These are phyloP conservation scores for Daphoenositta chrysoptera DNA, from an alignment of 2,113 vertebrate genomes.

Conservation along the genomic window DNA sequence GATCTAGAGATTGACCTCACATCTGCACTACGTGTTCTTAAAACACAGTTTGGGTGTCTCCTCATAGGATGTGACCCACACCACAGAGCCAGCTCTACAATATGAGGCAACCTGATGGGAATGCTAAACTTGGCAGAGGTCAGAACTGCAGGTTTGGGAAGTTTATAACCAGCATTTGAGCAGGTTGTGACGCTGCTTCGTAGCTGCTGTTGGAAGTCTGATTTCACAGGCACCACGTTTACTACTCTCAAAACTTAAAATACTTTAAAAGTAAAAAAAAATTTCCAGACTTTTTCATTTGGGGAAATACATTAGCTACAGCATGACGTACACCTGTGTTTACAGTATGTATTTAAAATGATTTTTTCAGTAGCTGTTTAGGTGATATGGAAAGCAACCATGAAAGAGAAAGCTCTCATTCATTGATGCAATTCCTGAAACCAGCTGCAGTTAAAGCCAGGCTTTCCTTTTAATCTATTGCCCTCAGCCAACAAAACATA, in stretches of 20 bases:
- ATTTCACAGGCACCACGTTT: background rate
- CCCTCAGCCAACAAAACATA: background rate
- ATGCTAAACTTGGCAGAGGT: background rate
- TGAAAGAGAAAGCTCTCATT: background rate
- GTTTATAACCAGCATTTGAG: background rate
- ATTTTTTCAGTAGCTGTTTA: background rate
- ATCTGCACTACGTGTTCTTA: background rate
- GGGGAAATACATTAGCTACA: background rate
- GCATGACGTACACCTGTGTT: background rate
- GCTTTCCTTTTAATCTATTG: background rate
- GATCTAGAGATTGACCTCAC: background rate
- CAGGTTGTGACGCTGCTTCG: rapidly evolving
- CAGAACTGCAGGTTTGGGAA: background rate
- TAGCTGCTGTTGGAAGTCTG: background rate
- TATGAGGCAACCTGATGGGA: background rate
- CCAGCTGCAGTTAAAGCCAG: background rate
- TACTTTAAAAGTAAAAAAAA: background rate
- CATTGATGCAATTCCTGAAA: background rate
- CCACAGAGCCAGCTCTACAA: background rate
- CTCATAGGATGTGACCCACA: background rate
- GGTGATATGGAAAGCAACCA: background rate
- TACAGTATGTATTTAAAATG: background rate
- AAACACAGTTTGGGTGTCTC: background rate
- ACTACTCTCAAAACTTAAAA: background rate
- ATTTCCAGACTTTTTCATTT: background rate